Base-by-base conservation (phyloP, 2,797 vertebrate genomes). In the Siniperca obscura region DNA sequence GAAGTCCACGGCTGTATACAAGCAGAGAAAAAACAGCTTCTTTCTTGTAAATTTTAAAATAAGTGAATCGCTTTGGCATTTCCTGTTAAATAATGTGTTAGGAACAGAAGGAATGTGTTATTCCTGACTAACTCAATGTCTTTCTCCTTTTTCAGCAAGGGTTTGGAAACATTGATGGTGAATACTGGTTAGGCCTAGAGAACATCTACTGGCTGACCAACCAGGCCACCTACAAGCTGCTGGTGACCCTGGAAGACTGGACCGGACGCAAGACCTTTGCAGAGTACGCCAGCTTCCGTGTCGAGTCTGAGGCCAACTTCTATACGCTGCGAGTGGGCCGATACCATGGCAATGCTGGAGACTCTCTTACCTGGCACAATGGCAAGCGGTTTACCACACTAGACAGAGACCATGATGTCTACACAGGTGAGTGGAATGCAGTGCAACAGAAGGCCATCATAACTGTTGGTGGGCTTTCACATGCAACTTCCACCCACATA, bases 101-200 rank as follows among this genome's bases (percentile, higher is more conserved):
- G 17, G 62, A 70, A 70, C 44, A 30, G 38, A 27, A 46, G 8
- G 30, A 61, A 11, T 21, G 3, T 2, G 70, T 80, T 80, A 12
- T 82, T 65, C 57, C 36, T 65, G n/a, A 81, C 27, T 50, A 4
- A 52, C 40, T 76, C 9, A 67, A 44, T 50, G 11, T 70, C 1
- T 52, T 67, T 74, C n/a, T 68, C 4, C 57, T 61, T 17, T 34
- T 40, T 80, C 92, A 99, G 98, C 97, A 98, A 97, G 97, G 98
- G 66, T 98, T 98, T 83, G 98, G 98, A 81, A 98, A 98, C 85
- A 98, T 98, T 25, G 97, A 98, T n/a, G 97, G 97, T 13, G 98
- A 98, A 84, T 98, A 98, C 56, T 98, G 97, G 97, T 94, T 98
- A 2, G 97, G 98, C 55, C 91, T 98, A 81, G 97, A 98, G 91